Base-by-base conservation (phyloP, 2,888 invertebrate species). In the Epicampocera succincta region DNA sequence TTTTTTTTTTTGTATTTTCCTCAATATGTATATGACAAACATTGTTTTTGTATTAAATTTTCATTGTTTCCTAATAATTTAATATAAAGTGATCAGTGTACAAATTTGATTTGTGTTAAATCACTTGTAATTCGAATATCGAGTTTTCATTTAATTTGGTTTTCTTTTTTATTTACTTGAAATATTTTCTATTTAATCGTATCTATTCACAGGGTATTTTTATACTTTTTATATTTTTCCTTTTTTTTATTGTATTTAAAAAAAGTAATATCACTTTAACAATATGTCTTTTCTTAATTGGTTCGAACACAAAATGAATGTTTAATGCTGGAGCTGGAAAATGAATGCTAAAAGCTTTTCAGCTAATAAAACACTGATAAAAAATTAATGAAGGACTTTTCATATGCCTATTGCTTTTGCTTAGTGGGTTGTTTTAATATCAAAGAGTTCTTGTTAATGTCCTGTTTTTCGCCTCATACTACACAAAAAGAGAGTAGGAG, bases 81-180 rank as follows among this genome's bases (percentile, higher is more conserved):
- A 33, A 42, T 58, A 25, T 50, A 17, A 33, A 46, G 61, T 56
- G 42, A 68, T 60, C 15, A 40, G 5, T 74, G 54, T 61, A 60
- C 82, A 82, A 82, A 82, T 82, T 78, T 74, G 6, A 78, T 82
- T 82, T 82, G 82, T n/a, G 50, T 38, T 15, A 40, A 58, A 74
- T 58, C 74, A 77, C 69, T 63, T 63, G 42, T 33, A 42, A 19
- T 56, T 63, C 12, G 1, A 33, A 29, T 25, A 13, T 21, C 8
- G n/a, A 52, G 12, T 52, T 38, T 66, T 3, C 21, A 5, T 61
- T 69, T 42, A 54, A 33, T 52, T 44, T 19, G 19, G 1, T 5
- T 63, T 61, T 40, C 11, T 12, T 9, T 60, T 72, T 52, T 46
- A 1, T 66, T 33, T 65, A 71, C 58, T 54, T 25, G 8, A 33